Evolutionary conservation across 2,888 invertebrate species (phyloP).

Genomic region (Coleophora flavipennella): DNA sequence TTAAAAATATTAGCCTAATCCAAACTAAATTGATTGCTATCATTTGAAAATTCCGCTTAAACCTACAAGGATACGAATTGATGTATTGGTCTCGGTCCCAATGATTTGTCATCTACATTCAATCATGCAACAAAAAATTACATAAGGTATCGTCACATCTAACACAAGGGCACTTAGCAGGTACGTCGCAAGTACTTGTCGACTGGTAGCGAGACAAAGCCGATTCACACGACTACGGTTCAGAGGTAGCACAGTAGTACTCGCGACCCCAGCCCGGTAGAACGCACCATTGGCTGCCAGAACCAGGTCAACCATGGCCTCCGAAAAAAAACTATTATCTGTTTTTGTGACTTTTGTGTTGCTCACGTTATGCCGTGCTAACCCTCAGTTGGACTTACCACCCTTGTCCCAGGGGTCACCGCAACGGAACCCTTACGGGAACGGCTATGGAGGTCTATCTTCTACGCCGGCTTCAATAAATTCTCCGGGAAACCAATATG

Average conservation of each 20-base stretch:
- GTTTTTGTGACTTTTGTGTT: conserved; percentile 11
- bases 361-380: conserved; percentile 21
- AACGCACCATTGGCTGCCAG: conserved; percentile 51
- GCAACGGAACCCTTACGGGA: conserved; percentile 44
- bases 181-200: too few species aligned
- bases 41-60: too few species aligned
- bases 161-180: too few species aligned
- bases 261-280: conserved; percentile 50
- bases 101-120: too few species aligned
- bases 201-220: conserved; percentile 26
- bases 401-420: conserved; percentile 52
- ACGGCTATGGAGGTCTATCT: conserved; percentile 35
- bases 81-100: conserved; percentile 1
- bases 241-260: conserved; percentile 46
- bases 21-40: too few species aligned
- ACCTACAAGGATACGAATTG: too few species aligned
- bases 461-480: conserved; percentile 51
- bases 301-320: conserved; percentile 44
- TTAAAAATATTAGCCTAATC: too few species aligned
- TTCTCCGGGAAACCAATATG: conserved; percentile 55
- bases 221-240: conserved; percentile 58
- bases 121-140: too few species aligned
- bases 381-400: conserved; percentile 71
- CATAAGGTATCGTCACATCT: too few species aligned
- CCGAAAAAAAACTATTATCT: conserved; percentile 33